phyloP scores from a whole-genome alignment of 1,140 invertebrate genomes.

The Agrilus planipennis region DNA sequence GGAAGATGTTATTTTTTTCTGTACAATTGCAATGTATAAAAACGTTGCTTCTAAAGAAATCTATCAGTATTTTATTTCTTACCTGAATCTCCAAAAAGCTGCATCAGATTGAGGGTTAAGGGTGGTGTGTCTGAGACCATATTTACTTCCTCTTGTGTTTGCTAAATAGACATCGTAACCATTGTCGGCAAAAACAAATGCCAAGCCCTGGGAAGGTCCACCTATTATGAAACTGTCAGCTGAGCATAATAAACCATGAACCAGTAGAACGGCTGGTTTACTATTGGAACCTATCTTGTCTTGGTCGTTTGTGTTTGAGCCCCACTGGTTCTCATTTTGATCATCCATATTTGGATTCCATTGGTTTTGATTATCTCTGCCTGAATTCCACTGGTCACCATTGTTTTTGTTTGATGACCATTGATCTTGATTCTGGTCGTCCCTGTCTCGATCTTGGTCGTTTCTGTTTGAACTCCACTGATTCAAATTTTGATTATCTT shows the following conservation, averaged over 20 bases:
- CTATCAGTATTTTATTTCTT: slow-evolving; percentile 11
- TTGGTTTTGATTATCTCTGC: neutral
- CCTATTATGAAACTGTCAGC: slow-evolving; percentile 12
- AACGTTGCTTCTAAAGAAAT: too few species aligned
- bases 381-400: neutral
- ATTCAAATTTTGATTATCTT: too few species aligned
- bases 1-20: too few species aligned
- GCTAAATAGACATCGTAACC: slow-evolving; percentile 54
- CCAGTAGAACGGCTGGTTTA: slow-evolving; percentile 12
- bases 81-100: slow-evolving; percentile 39
- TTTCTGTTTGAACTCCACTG: too few species aligned
- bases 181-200: slow-evolving; percentile 37
- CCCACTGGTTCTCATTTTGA: neutral
- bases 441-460: too few species aligned
- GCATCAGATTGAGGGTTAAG: slow-evolving; percentile 33
- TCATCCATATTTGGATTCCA: neutral
- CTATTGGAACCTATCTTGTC: slow-evolving; percentile 5
- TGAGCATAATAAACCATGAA: slow-evolving; percentile 12
- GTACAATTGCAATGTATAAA: too few species aligned
- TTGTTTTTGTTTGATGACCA: too few species aligned
- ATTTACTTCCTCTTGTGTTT: slow-evolving; percentile 50
- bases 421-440: neutral
- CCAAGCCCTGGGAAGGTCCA: slow-evolving; percentile 11
- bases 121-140: slow-evolving; percentile 45
- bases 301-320: neutral